These are phyloP conservation scores for Gymnodraco acuticeps DNA, from an alignment of 2,797 vertebrate genomes.

Conservation along the genomic window DNA sequence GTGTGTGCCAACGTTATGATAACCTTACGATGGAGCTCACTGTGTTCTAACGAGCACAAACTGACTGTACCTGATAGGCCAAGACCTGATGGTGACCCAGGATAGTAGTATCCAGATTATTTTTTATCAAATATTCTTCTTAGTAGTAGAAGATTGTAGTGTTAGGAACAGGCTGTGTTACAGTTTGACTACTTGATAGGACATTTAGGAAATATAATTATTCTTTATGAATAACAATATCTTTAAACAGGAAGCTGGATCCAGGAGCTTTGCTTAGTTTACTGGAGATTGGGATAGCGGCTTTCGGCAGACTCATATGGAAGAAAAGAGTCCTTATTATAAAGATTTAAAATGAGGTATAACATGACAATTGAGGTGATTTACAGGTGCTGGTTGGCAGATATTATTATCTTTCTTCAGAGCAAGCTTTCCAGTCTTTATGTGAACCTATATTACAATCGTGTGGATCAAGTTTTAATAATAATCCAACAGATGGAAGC, in stretches of 20 bases:
- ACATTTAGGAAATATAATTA: neutral
- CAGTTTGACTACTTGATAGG: neutral
- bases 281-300: neutral
- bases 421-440: neutral
- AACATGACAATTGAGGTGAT: neutral
- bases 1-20: conserved; percentile 32
- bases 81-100: conserved; percentile 13
- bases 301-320: neutral
- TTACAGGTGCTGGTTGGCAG: neutral
- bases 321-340: neutral
- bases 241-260: neutral
- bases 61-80: conserved; percentile 5
- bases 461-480: neutral
- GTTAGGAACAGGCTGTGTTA: neutral
- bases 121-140: neutral
- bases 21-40: conserved; percentile 26
- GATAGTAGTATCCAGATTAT: neutral
- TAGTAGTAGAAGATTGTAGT: neutral
- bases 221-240: neutral
- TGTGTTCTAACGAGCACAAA: conserved; percentile 27
- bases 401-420: neutral
- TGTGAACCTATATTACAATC: neutral
- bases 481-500: neutral
- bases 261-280: neutral
- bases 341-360: neutral